phyloP scores from a whole-genome alignment of 2,113 vertebrate species.

The Corythornis madagascariensis region DNA sequence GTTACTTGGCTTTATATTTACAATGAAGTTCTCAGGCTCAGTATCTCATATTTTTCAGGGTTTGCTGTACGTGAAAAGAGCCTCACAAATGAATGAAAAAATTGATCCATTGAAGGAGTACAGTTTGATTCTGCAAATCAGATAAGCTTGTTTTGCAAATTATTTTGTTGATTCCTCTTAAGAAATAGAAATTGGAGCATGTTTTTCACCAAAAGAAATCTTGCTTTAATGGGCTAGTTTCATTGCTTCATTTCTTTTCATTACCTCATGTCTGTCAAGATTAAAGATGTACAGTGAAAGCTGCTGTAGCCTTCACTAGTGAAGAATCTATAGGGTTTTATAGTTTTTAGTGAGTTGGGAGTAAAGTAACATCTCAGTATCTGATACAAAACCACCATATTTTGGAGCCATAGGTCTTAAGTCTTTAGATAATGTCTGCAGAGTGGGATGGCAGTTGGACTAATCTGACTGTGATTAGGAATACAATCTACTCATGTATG shows the following conservation, averaged over 20 bases:
- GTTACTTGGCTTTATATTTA: constrained; percentile 2
- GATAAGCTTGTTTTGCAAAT: neutral
- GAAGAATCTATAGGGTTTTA: neutral
- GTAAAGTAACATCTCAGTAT: neutral
- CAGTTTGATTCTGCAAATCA: neutral
- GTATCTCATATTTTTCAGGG: neutral
- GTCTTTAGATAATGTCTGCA: neutral
- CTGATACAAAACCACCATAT: neutral
- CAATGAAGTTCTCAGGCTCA: neutral
- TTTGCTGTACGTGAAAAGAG: neutral
- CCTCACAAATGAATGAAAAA: neutral
- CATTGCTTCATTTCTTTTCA: neutral
- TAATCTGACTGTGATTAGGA: neutral
- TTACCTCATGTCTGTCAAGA: neutral
- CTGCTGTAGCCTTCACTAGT: neutral
- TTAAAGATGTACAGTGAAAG: neutral
- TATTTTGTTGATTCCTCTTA: neutral
- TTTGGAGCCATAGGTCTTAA: neutral
- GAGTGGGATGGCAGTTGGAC: neutral
- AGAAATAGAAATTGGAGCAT: neutral
- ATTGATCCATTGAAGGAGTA: neutral
- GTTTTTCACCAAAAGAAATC: neutral
- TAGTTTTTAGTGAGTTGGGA: neutral
- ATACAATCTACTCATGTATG: neutral
- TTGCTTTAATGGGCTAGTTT: neutral